These are phyloP conservation scores for Salvator merianae DNA, from an alignment of 2,113 vertebrate genomes.

Conservation along the genomic window DNA sequence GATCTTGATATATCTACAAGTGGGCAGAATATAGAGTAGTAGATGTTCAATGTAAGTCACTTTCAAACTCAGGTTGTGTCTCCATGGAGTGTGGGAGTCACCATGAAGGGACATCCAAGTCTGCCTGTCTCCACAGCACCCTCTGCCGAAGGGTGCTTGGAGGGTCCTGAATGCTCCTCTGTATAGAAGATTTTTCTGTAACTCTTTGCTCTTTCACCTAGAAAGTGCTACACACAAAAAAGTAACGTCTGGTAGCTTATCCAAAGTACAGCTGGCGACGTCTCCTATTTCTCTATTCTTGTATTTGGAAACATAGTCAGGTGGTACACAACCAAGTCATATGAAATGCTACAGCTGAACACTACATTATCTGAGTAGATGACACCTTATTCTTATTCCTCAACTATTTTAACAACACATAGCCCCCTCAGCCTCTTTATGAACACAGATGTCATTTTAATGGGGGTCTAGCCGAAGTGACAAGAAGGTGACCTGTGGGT, in stretches of 20 bases:
- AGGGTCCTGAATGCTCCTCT: neutral
- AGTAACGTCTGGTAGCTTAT: neutral
- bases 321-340: slow-evolving; percentile 36
- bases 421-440: slow-evolving; percentile 63
- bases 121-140: no score
- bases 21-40: neutral
- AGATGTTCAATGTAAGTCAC: neutral
- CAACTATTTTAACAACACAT: slow-evolving; percentile 67
- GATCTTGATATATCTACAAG: neutral
- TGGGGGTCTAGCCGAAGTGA: slow-evolving; percentile 62
- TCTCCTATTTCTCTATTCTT: slow-evolving; percentile 48
- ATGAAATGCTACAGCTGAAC: slow-evolving; percentile 71
- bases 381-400: slow-evolving; percentile 70
- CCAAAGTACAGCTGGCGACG: slow-evolving; percentile 48
- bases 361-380: slow-evolving; percentile 58
- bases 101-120: no score
- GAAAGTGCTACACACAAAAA: slow-evolving; percentile 19
- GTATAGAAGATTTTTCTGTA: neutral
- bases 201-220: neutral
- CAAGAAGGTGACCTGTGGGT: slow-evolving; percentile 81
- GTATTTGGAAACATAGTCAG: slow-evolving; percentile 49
- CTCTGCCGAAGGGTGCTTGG: no score
- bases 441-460: slow-evolving; percentile 77
- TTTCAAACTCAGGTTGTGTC: neutral
- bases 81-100: no score